phyloP scores from a whole-genome alignment of 2,113 vertebrate genomes.

The Gallinago undulata region DNA sequence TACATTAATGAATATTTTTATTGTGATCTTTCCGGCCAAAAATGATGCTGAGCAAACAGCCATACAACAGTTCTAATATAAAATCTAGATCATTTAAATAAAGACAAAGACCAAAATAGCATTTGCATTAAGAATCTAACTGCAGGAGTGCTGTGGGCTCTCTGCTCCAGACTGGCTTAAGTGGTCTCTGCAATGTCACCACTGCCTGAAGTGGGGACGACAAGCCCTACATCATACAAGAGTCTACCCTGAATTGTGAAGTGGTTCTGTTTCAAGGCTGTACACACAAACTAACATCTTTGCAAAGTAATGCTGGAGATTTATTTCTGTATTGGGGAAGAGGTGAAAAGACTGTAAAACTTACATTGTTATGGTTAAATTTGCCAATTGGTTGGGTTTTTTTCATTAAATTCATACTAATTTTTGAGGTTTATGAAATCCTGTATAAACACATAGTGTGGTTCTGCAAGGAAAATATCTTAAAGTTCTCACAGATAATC shows the following conservation, averaged over 20 bases:
- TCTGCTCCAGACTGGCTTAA: background rate
- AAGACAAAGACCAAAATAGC: background rate
- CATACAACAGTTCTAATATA: background rate
- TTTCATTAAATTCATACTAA: rapidly evolving
- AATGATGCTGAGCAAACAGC: background rate
- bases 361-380: background rate
- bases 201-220: background rate
- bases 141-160: background rate
- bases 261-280: background rate
- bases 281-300: background rate
- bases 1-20: background rate
- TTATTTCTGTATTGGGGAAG: background rate
- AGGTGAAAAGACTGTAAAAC: background rate
- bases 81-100: background rate
- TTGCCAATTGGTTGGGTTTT: background rate
- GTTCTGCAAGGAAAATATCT: background rate
- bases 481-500: background rate
- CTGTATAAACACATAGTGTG: background rate
- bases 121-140: background rate
- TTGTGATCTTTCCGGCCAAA: background rate
- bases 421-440: background rate
- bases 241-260: background rate
- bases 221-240: background rate
- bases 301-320: background rate
- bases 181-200: background rate